These are phyloP conservation scores for Cydia strobilella DNA, from an alignment of 1,140 invertebrate species.

Conservation along the genomic window DNA sequence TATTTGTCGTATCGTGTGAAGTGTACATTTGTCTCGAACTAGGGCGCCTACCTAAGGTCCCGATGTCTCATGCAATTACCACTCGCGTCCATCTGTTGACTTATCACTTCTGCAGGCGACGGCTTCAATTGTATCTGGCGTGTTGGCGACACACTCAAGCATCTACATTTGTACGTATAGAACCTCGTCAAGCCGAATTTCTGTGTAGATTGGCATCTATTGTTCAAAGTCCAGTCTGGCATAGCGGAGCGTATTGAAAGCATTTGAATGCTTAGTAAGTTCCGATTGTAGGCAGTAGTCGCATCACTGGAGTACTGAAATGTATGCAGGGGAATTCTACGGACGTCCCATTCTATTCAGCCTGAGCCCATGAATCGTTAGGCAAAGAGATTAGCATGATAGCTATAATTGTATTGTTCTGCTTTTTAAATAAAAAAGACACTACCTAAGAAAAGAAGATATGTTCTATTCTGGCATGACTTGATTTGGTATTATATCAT, in stretches of 20 bases:
- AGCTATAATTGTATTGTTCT: background rate
- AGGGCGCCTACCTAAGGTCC: background rate
- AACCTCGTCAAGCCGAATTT: conserved; percentile 65
- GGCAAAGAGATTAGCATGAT: background rate
- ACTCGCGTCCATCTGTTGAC: conserved; percentile 1
- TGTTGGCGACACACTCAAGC: conserved; percentile 21
- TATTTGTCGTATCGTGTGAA: background rate
- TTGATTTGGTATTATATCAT: too few relatives aligned
- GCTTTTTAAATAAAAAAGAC: too few relatives aligned
- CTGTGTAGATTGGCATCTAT: conserved; percentile 71
- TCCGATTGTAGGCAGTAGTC: conserved; percentile 56
- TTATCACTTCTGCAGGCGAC: conserved; percentile 24
- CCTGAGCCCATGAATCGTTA: background rate
- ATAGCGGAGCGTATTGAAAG: conserved; percentile 64
- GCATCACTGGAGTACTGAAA: conserved; percentile 28
- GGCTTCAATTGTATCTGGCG: conserved; percentile 25
- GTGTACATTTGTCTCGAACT: background rate
- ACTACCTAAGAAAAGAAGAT: too few relatives aligned
- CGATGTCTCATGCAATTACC: conserved; percentile 7
- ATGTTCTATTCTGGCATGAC: too few relatives aligned
- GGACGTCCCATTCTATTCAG: conserved; percentile 2
- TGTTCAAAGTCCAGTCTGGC: conserved; percentile 59
- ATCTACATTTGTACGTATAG: conserved; percentile 35
- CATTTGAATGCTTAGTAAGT: conserved; percentile 70
- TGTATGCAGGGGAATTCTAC: conserved; percentile 30